These are phyloP conservation scores for Chironomus tepperi DNA, from an alignment of 1,140 invertebrate species.

Conservation along the genomic window DNA sequence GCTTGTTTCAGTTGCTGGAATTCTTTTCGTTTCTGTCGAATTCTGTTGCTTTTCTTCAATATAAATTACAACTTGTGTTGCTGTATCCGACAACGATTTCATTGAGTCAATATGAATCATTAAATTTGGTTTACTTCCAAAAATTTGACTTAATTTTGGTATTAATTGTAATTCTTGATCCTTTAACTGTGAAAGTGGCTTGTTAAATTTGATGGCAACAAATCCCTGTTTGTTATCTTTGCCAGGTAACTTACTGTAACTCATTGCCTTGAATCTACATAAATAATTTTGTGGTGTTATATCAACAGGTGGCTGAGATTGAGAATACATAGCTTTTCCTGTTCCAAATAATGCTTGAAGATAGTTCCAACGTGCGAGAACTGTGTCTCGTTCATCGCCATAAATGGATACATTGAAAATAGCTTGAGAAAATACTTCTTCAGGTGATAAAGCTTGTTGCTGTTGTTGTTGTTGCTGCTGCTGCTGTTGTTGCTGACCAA, in stretches of 20 bases:
- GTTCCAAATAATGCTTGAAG: constrained; percentile 87
- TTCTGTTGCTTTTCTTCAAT: constrained; percentile 67
- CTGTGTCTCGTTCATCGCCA: constrained; percentile 84
- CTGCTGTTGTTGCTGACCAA: constrained; percentile 40
- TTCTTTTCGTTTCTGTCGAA: constrained; percentile 50
- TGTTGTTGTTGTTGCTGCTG: constrained; percentile 50
- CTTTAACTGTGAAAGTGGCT: constrained; percentile 40
- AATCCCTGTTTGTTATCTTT: constrained; percentile 80
- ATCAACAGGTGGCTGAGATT: constrained; percentile 60
- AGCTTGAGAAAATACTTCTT: constrained; percentile 64
- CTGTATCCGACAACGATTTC: constrained; percentile 62
- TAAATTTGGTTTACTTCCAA: constrained; percentile 78
- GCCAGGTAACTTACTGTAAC: constrained; percentile 74
- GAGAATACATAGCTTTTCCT: constrained; percentile 67
- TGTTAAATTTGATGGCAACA: constrained; percentile 73
- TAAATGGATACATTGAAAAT: constrained; percentile 79
- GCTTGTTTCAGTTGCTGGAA: constrained; percentile 64
- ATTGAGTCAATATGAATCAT: constrained; percentile 66
- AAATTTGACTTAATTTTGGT: constrained; percentile 53
- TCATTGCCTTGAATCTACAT: constrained; percentile 87
- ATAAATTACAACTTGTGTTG: constrained; percentile 69
- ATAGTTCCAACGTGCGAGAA: constrained; percentile 88
- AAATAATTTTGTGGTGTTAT: constrained; percentile 83
- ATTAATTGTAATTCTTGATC: constrained; percentile 62
- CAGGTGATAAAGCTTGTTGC: constrained; percentile 46